Evolutionary conservation across 2,888 invertebrate genomes (phyloP), one percentile per base, ranked within the genome.

Genomic region (Melangyna quadrimaculata): DNA sequence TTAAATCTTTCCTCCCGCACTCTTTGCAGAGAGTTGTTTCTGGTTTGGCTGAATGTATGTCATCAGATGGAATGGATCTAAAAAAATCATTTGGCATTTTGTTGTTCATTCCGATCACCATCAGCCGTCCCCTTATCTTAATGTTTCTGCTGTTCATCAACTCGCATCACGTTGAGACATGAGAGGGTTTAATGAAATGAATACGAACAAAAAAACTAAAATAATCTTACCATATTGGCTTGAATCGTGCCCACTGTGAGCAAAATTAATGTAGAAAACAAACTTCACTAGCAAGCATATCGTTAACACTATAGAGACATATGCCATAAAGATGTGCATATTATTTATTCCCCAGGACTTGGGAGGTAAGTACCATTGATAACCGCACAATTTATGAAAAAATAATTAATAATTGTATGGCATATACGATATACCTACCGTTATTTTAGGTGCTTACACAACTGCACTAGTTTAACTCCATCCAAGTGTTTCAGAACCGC

Each of bases 71-170:
- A 75, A 67, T 61, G 75, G 53, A 59, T 77, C 45, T 22, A 71
- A 71, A 63, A 61, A 63, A 57, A 10, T 70, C 29, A 65, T 70
- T 72, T 86, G 81, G 37, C 86, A 78, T 77, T 81, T 77, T 77
- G 77, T 19, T 22, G 12, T 29, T 37, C 2, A 24, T 40, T 8
- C 7, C 24, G 12, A 45, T 29, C 65, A 27, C 14, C 51, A 51
- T 1, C 3, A n/a, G 24, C 3, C 8, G 24, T 51, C 7, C 8
- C 12, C 10, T 19, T 24, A 17, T 24, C 40, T n/a, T n/a, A 10
- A 24, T n/a, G n/a, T n/a, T n/a, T 5, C 32, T 37, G 19, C 22
- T 19, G n/a, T 65, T 65, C 22, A 48, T 48, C 48, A 65, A 24
- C 12, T 19, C 4, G 22, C 45, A 51, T 27, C 53, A 24, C 22